Evolutionary conservation across 2,113 vertebrate genomes (phyloP).

Genomic region (Amphilophus citrinellus): DNA sequence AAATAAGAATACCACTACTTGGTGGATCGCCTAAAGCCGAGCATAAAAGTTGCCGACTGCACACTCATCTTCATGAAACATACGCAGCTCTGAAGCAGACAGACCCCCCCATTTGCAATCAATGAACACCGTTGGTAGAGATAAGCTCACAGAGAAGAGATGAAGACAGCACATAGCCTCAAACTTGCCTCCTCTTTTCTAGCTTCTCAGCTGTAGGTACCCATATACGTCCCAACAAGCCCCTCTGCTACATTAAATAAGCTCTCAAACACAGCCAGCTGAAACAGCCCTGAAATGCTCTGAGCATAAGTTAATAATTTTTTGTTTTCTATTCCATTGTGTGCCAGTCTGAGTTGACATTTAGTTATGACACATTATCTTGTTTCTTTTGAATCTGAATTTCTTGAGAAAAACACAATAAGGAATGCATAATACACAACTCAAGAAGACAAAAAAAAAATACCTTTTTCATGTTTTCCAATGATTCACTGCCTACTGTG

Average conservation of each 20-base stretch:
- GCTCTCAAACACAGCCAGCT: no score
- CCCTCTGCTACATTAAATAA: no score
- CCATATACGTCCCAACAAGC: no score
- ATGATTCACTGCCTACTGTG: not conserved
- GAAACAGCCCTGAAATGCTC: not conserved
- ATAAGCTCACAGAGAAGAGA: not conserved
- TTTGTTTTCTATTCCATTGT: not conserved
- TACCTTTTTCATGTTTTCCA: not conserved
- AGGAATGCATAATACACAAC: not conserved
- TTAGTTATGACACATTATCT: not conserved
- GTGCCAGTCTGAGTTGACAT: not conserved
- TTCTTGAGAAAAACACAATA: not conserved
- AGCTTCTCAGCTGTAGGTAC: no score
- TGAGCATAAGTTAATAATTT: not conserved
- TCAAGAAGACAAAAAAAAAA: not conserved
- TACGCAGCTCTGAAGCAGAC: not conserved
- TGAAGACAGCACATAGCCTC: no score
- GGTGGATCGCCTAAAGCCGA: not conserved
- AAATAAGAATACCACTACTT: no score
- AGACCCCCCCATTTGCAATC: not conserved
- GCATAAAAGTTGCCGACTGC: not conserved
- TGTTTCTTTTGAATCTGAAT: conserved; percentile 6
- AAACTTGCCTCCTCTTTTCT: no score
- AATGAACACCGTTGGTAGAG: not conserved
- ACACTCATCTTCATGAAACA: conserved; percentile 2